Conservation (phyloP, 2,797 vertebrate species). For the Vespertilio murinus region DNA sequence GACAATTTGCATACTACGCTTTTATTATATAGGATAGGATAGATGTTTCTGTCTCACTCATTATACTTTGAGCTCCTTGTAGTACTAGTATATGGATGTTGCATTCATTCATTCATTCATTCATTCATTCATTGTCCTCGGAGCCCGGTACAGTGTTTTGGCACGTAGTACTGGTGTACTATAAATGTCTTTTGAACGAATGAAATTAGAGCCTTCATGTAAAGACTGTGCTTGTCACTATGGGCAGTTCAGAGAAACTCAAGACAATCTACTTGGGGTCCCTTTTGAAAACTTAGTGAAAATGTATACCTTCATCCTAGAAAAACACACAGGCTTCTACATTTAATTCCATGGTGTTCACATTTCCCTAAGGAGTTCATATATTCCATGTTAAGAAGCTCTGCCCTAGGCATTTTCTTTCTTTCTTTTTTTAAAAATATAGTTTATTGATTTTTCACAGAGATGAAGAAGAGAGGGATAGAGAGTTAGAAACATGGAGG, state of each 20-base stretch:
- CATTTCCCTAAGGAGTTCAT: neutral
- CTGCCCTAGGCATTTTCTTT: neutral
- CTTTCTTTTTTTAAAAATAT: too few species aligned
- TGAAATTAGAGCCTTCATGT: neutral
- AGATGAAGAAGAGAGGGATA: too few species aligned
- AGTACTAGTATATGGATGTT: neutral
- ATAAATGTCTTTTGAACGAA: neutral
- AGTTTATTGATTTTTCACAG: too few species aligned
- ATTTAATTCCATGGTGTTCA: neutral
- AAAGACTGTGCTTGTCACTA: conserved; percentile 12
- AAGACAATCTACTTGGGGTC: neutral
- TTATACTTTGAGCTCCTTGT: neutral
- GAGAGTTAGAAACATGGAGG: too few species aligned
- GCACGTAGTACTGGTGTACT: neutral
- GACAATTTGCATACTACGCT: too few species aligned
- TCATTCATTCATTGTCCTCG: neutral
- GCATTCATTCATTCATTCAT: neutral
- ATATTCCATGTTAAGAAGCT: neutral
- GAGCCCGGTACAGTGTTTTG: neutral
- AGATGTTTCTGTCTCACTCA: neutral
- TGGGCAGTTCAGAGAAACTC: neutral
- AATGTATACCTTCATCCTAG: neutral
- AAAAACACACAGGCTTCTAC: neutral
- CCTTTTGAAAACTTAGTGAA: conserved; percentile 44
- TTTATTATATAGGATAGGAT: too few species aligned